Evolutionary conservation across 2,797 vertebrate species (phyloP), one percentile per base, ranked within the genome.

Genomic region (Catostomus latipinnis): DNA sequence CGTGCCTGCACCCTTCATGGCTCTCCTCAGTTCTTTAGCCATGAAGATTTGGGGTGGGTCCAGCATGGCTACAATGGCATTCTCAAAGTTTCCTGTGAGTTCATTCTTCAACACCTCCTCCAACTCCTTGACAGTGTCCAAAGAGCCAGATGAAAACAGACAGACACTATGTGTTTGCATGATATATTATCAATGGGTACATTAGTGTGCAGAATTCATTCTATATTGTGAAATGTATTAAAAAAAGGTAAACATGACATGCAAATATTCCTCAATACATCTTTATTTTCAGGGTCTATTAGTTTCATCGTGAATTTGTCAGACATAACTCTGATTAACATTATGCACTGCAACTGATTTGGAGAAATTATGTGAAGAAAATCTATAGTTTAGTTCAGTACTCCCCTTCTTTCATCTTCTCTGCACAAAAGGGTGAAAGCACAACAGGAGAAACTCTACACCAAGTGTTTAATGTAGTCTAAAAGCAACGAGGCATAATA

Each of bases 71-170:
- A 94, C 5, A 0, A 81, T 34, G 14, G 93, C 94, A 0, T 92
- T 94, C 85, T 95, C 94, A 82, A 95, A 94, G 57, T 86, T 94
- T 8, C 94, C 94, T 0, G 91, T 88, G 82, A 95, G 87, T 86
- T 95, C 94, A 69, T 90, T 93, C 87, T 91, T 93, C 70, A 95
- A 83, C 10, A 94, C 94, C 84, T 94, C 93, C 88, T 92, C 93
- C 83, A 95, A 22, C 91, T 95, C 93, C 94, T 95, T 65, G 1
- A 16, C 34, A 45, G 13, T 48, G 56, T 43, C 53, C 53, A 65
- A 16, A 62, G 34, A 57, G 34, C 8, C 12, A 76, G n/a, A 12
- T 46, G 43, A 66, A 57, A 46, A 22, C 56, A 34, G 13, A 71
- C 11, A 69, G 12, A 52, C 72, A 14, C n/a, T 16, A 50, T 60